These are phyloP conservation scores for Pachydiplax longipennis DNA, from an alignment of 2,888 invertebrate species.

Conservation along the genomic window DNA sequence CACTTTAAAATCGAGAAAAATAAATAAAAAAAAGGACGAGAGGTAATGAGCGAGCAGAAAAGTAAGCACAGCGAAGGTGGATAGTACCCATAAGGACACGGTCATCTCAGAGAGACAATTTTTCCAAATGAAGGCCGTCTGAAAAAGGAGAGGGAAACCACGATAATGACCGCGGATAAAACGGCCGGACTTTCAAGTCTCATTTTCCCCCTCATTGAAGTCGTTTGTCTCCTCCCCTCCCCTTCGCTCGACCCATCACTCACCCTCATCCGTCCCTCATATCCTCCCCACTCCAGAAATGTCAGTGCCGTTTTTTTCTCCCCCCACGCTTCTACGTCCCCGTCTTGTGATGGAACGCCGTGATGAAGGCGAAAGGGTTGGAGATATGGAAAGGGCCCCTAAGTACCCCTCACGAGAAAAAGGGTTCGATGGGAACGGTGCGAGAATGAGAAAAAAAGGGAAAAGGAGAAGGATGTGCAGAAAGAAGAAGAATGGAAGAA, in stretches of 20 bases:
- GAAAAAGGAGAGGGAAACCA: too few species aligned
- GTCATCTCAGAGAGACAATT: too few species aligned
- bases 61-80: too few species aligned
- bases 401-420: not conserved
- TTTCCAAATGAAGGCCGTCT: too few species aligned
- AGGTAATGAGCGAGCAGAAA: too few species aligned
- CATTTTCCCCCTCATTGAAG: too few species aligned
- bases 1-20: too few species aligned
- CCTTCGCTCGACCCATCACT: not conserved
- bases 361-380: not conserved
- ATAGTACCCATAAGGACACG: too few species aligned
- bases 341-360: slow-evolving; percentile 3
- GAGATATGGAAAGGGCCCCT: not conserved
- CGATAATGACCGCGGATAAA: too few species aligned
- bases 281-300: not conserved
- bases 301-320: not conserved
- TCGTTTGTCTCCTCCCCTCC: not conserved
- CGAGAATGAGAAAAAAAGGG: not conserved
- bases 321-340: not conserved
- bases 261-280: not conserved
- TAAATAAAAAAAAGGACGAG: too few species aligned
- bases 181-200: too few species aligned
- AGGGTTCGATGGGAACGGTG: not conserved
- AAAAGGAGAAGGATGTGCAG: not conserved
- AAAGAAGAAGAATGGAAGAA: not conserved